Conservation (phyloP, 2,797 vertebrate genomes). For the Sebastes trivittatus region DNA sequence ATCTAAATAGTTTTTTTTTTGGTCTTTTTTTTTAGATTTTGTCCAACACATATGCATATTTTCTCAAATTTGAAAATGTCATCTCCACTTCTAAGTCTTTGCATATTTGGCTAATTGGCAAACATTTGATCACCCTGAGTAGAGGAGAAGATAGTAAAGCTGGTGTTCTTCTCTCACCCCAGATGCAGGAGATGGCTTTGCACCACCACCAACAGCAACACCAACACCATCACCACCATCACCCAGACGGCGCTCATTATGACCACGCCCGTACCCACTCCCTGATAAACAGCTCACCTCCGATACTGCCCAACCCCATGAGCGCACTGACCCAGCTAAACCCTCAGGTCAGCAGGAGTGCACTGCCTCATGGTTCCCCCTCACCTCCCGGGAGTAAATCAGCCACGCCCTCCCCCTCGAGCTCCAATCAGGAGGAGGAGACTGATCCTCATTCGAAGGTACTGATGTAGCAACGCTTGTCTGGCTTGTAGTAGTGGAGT, state of each 20-base stretch:
- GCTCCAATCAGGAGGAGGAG: constrained; percentile 98
- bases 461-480: constrained; percentile 65
- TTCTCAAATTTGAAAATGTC: constrained; percentile 47
- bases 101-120: constrained; percentile 77
- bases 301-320: constrained; percentile 94
- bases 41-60: constrained; percentile 7
- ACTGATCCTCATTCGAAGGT: constrained; percentile 96
- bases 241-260: constrained; percentile 88
- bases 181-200: constrained; percentile 99
- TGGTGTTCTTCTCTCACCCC: constrained; percentile 86
- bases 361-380: constrained; percentile 91
- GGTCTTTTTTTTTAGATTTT: not conserved
- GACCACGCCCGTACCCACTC: constrained; percentile 90
- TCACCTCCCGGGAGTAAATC: constrained; percentile 98
- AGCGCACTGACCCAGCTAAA: constrained; percentile 94
- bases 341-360: constrained; percentile 91
- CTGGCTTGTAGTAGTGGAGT: constrained; percentile 29
- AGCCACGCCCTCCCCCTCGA: constrained; percentile 97
- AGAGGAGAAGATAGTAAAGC: constrained; percentile 80
- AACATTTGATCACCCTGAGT: constrained; percentile 34
- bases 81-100: constrained; percentile 46
- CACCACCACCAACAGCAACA: constrained; percentile 77
- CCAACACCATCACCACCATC: constrained; percentile 73
- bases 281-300: constrained; percentile 90
- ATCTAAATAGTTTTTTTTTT: not conserved